Base-by-base conservation (phyloP, 2,888 invertebrate species). In the Philereme vetulata region DNA sequence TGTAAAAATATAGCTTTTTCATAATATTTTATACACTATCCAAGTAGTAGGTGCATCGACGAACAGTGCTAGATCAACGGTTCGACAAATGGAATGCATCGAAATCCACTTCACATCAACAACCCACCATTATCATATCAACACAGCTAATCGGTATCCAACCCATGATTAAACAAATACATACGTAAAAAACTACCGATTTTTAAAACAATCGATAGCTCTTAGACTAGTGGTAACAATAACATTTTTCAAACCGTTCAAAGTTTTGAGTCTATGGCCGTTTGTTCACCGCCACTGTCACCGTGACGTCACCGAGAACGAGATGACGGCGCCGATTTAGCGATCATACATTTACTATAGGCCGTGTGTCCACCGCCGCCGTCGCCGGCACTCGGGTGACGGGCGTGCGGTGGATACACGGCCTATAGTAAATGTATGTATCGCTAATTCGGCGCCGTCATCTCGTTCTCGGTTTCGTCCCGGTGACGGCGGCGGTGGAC, bases 181-280 rank as follows among this genome's bases (percentile, higher is more conserved):
- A 71, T 71, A 68, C 72, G 70, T 70, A 84, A 82, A 76, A 78
- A 78, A 79, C 75, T 70, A 72, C 65, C 60, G 72, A 76, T 82
- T 77, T 83, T 75, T 81, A 47, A 86, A 87, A 89, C 85, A 86
- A 87, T 82, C 77, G 83, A 85, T 80, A 82, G 82, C 76, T 78
- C 90, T 89, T 87, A 90, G 78, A 84, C 90, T 92, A 92, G 84
- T 92, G 91, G 91, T 92, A 92, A 92, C 92, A 89, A 90, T 85
- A 88, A 89, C 84, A 87, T 86, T 84, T 77, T 81, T 44, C 66
- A 84, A 65, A 82, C 75, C 70, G 79, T 76, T 70, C 77, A 82
- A 79, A 75, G 65, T 75, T 77, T 76, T 75, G 71, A 72, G 59
- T 71, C 67, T 71, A 67, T n/a, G n/a, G n/a, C n/a, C n/a, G n/a